Percentiles rank a stretch among this genome's conserved stretches.
Conservation (phyloP, 2,113 vertebrate genomes). For the Toxostoma redivivum region DNA sequence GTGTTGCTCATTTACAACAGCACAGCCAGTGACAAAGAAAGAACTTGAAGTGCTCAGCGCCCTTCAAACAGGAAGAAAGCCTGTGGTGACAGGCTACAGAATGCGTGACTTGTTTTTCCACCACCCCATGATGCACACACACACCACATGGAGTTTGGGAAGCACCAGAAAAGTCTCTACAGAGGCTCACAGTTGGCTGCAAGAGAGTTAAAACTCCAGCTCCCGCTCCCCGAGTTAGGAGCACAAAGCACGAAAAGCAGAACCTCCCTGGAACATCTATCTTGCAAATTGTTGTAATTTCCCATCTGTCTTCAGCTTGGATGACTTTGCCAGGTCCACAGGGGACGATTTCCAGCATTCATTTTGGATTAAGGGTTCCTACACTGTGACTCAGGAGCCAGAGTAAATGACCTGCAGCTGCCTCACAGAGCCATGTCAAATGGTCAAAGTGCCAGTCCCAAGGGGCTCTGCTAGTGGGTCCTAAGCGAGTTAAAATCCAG, state of each 20-base stretch:
- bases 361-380: conserved; percentile 42
- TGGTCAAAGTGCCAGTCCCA: not conserved
- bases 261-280: not conserved
- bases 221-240: not conserved
- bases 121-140: not conserved
- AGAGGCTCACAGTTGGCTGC: not conserved
- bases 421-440: not conserved
- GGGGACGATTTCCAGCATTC: not conserved
- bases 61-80: not conserved
- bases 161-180: not conserved
- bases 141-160: fast-evolving
- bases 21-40: not conserved
- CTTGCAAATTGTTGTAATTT: conserved; percentile 32
- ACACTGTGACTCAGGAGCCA: conserved; percentile 14
- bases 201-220: not conserved
- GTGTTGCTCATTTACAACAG: not conserved
- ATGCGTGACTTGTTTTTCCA: not conserved
- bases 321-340: not conserved
- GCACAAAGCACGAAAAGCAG: not conserved
- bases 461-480: not conserved
- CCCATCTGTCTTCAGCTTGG: conserved; percentile 16
- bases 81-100: not conserved
- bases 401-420: conserved; percentile 34
- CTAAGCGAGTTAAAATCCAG: not conserved
- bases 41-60: not conserved